Conservation (phyloP, 1,140 invertebrate genomes). For the Drosophila fuyamai region DNA sequence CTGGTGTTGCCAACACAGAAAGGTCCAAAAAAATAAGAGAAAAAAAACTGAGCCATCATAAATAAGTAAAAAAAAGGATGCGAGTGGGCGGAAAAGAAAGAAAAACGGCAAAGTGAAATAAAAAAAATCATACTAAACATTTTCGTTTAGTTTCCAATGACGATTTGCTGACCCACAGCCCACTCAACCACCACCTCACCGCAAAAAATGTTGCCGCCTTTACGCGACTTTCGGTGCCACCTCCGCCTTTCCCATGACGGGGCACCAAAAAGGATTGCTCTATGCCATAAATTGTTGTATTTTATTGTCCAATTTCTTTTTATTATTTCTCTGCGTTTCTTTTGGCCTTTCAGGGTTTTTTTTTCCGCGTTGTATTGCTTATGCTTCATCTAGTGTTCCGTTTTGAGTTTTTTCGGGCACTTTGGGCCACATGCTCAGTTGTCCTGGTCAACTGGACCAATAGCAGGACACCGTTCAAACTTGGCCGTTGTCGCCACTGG, state of each 20-base stretch:
- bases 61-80: conserved; percentile 63
- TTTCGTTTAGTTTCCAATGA: conserved; percentile 82
- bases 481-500: conserved; percentile 66
- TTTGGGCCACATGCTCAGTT: conserved; percentile 75
- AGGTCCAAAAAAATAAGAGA: conserved; percentile 12
- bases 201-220: conserved; percentile 69
- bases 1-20: conserved; percentile 15
- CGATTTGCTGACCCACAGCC: conserved; percentile 59
- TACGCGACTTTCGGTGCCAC: conserved; percentile 66
- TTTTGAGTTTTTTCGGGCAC: conserved; percentile 52
- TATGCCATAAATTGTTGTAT: conserved; percentile 81
- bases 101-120: conserved; percentile 42
- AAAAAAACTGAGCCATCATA: conserved; percentile 55
- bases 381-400: conserved; percentile 76
- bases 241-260: conserved; percentile 43
- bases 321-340: conserved; percentile 78
- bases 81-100: conserved; percentile 23
- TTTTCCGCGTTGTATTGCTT: conserved; percentile 64
- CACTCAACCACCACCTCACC: conserved; percentile 20
- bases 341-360: conserved; percentile 56
- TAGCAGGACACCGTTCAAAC: conserved; percentile 30
- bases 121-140: conserved; percentile 77
- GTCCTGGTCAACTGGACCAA: conserved; percentile 52
- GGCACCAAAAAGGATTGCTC: conserved; percentile 78
- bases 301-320: conserved; percentile 84